These are phyloP conservation scores for Lophotriccus pileatus DNA, from an alignment of 2,797 vertebrate genomes.

Conservation along the genomic window DNA sequence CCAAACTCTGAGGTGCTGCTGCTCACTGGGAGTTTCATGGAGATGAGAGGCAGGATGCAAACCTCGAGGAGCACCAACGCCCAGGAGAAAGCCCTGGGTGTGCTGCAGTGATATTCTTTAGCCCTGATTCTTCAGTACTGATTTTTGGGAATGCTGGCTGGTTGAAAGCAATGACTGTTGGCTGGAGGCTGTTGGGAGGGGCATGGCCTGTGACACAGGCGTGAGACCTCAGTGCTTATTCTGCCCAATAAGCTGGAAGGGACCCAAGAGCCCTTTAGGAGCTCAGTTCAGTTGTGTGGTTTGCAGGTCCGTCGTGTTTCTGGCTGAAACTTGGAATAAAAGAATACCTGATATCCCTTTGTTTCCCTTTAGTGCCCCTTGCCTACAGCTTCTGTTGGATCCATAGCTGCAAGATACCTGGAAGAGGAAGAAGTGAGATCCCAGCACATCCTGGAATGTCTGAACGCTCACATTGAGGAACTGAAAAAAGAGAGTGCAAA, in stretches of 20 bases:
- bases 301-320: neutral
- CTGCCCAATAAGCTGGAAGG: neutral
- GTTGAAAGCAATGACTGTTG: neutral
- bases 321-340: neutral
- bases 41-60: neutral
- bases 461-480: slow-evolving; percentile 86
- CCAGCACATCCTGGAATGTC: slow-evolving; percentile 79
- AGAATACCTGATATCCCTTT: neutral
- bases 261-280: neutral
- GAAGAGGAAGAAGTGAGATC: slow-evolving; percentile 84
- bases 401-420: slow-evolving; percentile 81
- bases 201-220: rapidly evolving
- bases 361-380: slow-evolving; percentile 65
- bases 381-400: slow-evolving; percentile 71
- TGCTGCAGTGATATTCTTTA: neutral
- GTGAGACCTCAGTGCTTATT: neutral
- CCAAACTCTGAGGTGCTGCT: neutral
- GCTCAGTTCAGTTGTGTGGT: neutral
- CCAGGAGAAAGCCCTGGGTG: neutral
- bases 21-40: neutral
- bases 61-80: neutral
- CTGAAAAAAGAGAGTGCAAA: slow-evolving; percentile 82
- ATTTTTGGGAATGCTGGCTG: neutral
- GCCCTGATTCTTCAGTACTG: neutral
- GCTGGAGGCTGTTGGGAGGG: neutral